These are phyloP conservation scores for Motacilla tschutschensis DNA, from an alignment of 2,113 vertebrate genomes.

Conservation along the genomic window DNA sequence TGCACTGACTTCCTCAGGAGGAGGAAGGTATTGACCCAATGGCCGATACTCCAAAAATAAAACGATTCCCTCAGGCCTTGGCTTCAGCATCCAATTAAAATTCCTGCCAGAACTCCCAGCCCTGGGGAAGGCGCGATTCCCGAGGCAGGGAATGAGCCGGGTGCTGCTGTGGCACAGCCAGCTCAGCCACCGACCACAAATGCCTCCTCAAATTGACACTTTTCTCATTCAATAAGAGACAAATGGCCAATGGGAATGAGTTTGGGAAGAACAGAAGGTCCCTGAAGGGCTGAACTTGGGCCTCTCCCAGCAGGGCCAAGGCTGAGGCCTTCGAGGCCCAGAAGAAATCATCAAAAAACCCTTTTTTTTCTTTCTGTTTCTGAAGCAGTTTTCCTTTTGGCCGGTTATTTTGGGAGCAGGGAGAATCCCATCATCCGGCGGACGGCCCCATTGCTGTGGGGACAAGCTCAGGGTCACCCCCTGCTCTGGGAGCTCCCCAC, in stretches of 20 bases:
- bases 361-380: not conserved
- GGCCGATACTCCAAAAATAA: not conserved
- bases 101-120: not conserved
- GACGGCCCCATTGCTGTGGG: not conserved
- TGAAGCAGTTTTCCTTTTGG: not conserved
- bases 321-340: accelerated
- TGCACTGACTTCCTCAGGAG: not conserved
- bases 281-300: not conserved
- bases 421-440: not conserved
- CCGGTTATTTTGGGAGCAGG: not conserved
- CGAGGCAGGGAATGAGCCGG: not conserved
- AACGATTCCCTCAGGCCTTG: not conserved
- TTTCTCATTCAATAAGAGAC: not conserved
- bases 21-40: not conserved
- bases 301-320: not conserved
- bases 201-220: not conserved
- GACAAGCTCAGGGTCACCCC: not conserved
- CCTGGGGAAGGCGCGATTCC: not conserved
- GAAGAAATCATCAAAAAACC: not conserved
- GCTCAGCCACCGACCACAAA: not conserved
- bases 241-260: not conserved
- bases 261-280: not conserved
- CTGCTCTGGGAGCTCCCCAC: accelerated
- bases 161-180: not conserved
- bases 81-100: slow-evolving; percentile 4